Evolutionary conservation across 1,140 invertebrate genomes (phyloP).

Genomic region (Phymastichus coffea): DNA sequence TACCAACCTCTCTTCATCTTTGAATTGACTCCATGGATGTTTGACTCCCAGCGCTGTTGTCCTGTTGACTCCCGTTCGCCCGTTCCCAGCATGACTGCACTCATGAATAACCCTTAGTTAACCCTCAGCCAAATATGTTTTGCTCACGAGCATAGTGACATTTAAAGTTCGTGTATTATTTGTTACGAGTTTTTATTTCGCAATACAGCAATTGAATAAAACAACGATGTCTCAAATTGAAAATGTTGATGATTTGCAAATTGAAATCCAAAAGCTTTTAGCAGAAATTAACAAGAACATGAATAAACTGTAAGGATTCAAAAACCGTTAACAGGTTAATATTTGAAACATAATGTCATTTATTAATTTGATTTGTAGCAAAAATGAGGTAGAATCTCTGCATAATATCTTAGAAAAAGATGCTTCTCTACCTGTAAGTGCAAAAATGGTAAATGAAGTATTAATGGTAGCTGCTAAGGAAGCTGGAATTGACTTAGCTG

Average conservation of each 20-base stretch:
- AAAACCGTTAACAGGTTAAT: not conserved
- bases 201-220: not conserved
- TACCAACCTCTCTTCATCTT: too few relatives aligned
- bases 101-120: too few relatives aligned
- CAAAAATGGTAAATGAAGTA: slow-evolving; percentile 33
- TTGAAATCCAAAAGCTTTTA: slow-evolving; percentile 33
- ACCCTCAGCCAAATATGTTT: too few relatives aligned
- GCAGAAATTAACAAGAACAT: slow-evolving; percentile 31
- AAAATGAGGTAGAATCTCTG: slow-evolving; percentile 38
- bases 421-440: slow-evolving; percentile 21
- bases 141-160: too few relatives aligned
- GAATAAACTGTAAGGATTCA: slow-evolving; percentile 39
- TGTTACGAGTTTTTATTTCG: too few relatives aligned
- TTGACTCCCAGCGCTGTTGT: too few relatives aligned
- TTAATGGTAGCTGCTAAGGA: slow-evolving; percentile 24
- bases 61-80: too few relatives aligned
- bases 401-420: slow-evolving; percentile 35
- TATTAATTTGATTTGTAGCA: too few relatives aligned
- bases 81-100: too few relatives aligned
- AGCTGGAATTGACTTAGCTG: slow-evolving; percentile 25
- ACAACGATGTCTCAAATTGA: slow-evolving; percentile 12
- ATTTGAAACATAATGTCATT: too few relatives aligned
- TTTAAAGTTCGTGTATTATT: too few relatives aligned
- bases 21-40: too few relatives aligned
- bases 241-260: slow-evolving; percentile 14